A percentile compares a stretch with the other conserved stretches of the same genome.
Evolutionary conservation across 1,140 invertebrate genomes (phyloP).

Genomic region (Procambarus clarkii): DNA sequence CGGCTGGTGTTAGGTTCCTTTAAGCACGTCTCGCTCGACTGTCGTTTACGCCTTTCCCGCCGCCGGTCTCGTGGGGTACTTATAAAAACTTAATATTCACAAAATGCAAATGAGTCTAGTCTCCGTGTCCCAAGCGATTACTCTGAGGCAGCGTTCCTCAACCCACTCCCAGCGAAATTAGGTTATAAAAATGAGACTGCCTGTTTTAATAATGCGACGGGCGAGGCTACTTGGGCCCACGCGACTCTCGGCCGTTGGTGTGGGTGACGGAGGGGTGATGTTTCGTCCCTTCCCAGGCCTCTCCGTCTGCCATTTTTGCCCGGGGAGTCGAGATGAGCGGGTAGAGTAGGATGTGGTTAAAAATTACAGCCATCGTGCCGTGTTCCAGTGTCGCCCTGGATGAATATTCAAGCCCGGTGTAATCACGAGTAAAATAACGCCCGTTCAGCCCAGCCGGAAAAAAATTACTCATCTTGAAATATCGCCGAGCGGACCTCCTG

Average conservation of each 20-base stretch:
- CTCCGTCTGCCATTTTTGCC: slow-evolving; percentile 34
- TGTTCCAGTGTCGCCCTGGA: slow-evolving; percentile 65
- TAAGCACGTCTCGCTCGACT: not conserved
- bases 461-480: slow-evolving; percentile 65
- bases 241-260: slow-evolving; percentile 6
- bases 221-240: not conserved
- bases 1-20: not conserved
- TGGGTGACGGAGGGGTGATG: not conserved
- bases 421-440: slow-evolving; percentile 68
- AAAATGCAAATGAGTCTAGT: slow-evolving; percentile 70
- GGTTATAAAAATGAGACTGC: slow-evolving; percentile 69
- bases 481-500: slow-evolving; percentile 28
- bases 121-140: slow-evolving; percentile 68
- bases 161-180: slow-evolving; percentile 68
- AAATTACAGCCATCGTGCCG: slow-evolving; percentile 65
- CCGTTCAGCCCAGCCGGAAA: slow-evolving; percentile 42
- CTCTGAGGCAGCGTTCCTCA: slow-evolving; percentile 68
- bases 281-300: not conserved
- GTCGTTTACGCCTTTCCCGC: slow-evolving; percentile 46
- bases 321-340: slow-evolving; percentile 42
- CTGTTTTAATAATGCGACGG: slow-evolving; percentile 65
- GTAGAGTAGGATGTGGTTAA: slow-evolving; percentile 57
- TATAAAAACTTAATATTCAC: slow-evolving; percentile 71
- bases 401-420: slow-evolving; percentile 66
- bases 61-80: slow-evolving; percentile 60